Conservation (phyloP, 1,140 invertebrate species). For the Patella vulgata region DNA sequence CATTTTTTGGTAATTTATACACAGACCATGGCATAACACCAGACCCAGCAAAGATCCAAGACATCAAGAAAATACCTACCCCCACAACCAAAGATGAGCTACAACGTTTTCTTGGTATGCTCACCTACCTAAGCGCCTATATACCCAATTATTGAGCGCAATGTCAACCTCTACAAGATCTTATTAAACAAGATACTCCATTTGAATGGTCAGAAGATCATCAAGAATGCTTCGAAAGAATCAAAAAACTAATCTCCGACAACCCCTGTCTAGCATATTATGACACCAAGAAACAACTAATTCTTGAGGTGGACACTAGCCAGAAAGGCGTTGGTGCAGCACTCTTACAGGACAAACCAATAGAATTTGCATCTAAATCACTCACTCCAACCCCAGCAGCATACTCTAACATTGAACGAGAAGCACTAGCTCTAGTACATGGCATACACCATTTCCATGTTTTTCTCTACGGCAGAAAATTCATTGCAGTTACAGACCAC, state of each 20-base stretch:
- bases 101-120: conserved; percentile 35
- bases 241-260: conserved; percentile 11
- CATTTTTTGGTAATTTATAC: conserved; percentile 63
- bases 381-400: conserved; percentile 63
- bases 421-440: conserved; percentile 68
- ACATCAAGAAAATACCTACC: conserved; percentile 45
- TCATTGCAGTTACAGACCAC: conserved; percentile 41
- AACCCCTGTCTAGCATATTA: conserved; percentile 15
- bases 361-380: conserved; percentile 65
- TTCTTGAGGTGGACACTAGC: conserved; percentile 32
- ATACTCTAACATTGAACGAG: conserved; percentile 68
- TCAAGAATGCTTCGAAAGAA: conserved; percentile 1
- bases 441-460: conserved; percentile 62
- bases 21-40: conserved; percentile 52
- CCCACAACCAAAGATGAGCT: conserved; percentile 46
- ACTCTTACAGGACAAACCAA: conserved; percentile 65
- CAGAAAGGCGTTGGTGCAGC: conserved; percentile 63
- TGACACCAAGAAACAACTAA: conserved; percentile 16
- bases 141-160: conserved; percentile 17
- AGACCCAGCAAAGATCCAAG: conserved; percentile 58
- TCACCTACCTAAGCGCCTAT: conserved; percentile 23
- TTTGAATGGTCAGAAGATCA: conserved; percentile 19
- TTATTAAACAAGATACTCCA: conserved; percentile 21
- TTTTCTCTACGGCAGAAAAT: conserved; percentile 58
- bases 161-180: conserved; percentile 5